A percentile compares a stretch with the other conserved stretches of the same genome.
Evolutionary conservation across 2,888 invertebrate genomes (phyloP).

Genomic region (Syritta pipiens): DNA sequence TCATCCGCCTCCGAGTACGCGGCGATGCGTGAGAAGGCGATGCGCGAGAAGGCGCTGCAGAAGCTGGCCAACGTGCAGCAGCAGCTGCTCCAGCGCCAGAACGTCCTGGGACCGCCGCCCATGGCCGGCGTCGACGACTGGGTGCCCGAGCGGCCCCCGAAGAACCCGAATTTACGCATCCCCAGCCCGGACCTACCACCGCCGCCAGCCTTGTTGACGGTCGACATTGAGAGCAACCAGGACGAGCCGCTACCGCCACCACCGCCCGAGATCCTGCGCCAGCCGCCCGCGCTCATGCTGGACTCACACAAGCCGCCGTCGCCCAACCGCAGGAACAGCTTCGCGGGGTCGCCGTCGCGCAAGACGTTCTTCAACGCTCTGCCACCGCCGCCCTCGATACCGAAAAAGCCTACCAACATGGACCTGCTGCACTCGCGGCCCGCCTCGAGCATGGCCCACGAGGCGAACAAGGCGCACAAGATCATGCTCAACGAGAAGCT

Average conservation of each 20-base stretch:
- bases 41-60: slow-evolving; percentile 77
- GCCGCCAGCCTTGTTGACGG: slow-evolving; percentile 72
- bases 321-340: slow-evolving; percentile 78
- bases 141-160: slow-evolving; percentile 88
- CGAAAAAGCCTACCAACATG: slow-evolving; percentile 76
- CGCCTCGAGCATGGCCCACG: slow-evolving; percentile 72
- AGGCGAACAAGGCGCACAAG: slow-evolving; percentile 73
- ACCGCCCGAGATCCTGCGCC: slow-evolving; percentile 77
- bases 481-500: slow-evolving; percentile 73
- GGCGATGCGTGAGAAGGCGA: slow-evolving; percentile 75
- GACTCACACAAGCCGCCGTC: slow-evolving; percentile 74
- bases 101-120: slow-evolving; percentile 81
- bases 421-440: slow-evolving; percentile 74
- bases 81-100: slow-evolving; percentile 77
- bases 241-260: slow-evolving; percentile 79
- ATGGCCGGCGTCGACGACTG: slow-evolving; percentile 84
- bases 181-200: slow-evolving; percentile 79
- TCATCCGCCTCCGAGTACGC: slow-evolving; percentile 86
- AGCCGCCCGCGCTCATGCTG: slow-evolving; percentile 52
- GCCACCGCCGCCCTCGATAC: slow-evolving; percentile 75
- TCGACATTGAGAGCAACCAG: slow-evolving; percentile 73
- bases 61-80: slow-evolving; percentile 77
- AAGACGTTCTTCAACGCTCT: slow-evolving; percentile 72
- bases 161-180: slow-evolving; percentile 84
- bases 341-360: slow-evolving; percentile 78